Base-by-base conservation (phyloP, 2,113 vertebrate species). In the Seriola quinqueradiata region DNA sequence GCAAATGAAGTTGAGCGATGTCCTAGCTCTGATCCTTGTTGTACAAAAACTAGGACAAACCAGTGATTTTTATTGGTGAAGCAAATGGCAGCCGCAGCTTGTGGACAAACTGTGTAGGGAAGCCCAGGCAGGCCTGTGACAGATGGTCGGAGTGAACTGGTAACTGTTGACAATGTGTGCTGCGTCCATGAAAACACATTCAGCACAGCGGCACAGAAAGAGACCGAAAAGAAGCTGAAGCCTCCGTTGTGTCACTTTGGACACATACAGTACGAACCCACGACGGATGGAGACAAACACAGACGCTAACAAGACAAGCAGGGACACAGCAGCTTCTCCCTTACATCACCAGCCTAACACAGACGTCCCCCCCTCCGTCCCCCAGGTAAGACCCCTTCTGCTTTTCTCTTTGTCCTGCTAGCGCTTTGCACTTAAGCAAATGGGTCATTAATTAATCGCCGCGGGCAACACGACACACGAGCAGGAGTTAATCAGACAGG, bases 371-470 rank as follows among this genome's bases (percentile, higher is more conserved):
- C 54, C 12, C 69, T 46, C 17, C 23, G 17, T 28, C 63, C 64
- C 72, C 64, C 67, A 63, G 36, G 12, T 28, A 70, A 68, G 48
- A 69, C 69, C 78, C 83, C 83, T 32, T 82, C 57, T 48, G 54
- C 72, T 48, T 79, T 79, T 58, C 67, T 70, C 71, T 90, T 80
- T 82, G 82, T 90, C 88, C 85, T 85, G 81, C 79, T 63, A 70
- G 75, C 81, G 75, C 85, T 75, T 70, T 87, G 89, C 92, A 93
- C 93, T 95, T 93, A 93, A 88, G 77, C 91, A 93, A 95, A 95
- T 91, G 88, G 91, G 72, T 92, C 92, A 93, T 93, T 93, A 94
- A 93, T 93, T 92, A 95, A 86, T 84, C 79, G 79, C 92, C 42
- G 59, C 70, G 25, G 92, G 92, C 91, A 88, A 90, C 80, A 75